Percentiles rank a stretch among this genome's conserved stretches.
These are phyloP conservation scores for Trichoplusia ni DNA, from an alignment of 1,140 invertebrate genomes.

Conservation along the genomic window DNA sequence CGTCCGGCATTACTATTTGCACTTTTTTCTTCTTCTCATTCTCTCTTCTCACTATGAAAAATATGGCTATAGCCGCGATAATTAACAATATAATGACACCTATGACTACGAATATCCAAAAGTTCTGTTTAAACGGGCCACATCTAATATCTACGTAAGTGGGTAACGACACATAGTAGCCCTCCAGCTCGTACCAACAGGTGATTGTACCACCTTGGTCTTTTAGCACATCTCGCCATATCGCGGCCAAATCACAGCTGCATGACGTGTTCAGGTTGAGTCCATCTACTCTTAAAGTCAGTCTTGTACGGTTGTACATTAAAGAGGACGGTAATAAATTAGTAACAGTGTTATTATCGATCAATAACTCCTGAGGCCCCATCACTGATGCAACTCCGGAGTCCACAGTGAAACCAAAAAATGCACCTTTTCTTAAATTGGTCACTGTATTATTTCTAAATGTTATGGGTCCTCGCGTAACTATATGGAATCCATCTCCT, in stretches of 20 bases:
- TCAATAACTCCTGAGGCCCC: constrained; percentile 80
- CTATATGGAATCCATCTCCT: constrained; percentile 85
- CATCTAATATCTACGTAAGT: constrained; percentile 67
- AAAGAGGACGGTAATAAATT: constrained; percentile 83
- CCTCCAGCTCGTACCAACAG: constrained; percentile 70
- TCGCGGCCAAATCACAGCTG: constrained; percentile 80
- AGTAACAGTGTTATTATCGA: constrained; percentile 85
- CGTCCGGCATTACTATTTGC: constrained; percentile 88
- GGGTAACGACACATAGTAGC: constrained; percentile 63
- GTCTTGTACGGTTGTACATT: constrained; percentile 81
- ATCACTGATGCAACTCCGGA: constrained; percentile 62
- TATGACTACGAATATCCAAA: constrained; percentile 72
- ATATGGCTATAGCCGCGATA: constrained; percentile 58
- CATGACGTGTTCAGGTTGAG: constrained; percentile 84
- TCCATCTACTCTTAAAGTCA: constrained; percentile 82
- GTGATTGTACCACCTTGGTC: constrained; percentile 63
- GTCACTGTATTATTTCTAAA: constrained; percentile 86
- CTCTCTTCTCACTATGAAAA: constrained; percentile 66
- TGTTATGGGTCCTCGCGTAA: constrained; percentile 83
- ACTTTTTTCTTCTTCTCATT: constrained; percentile 78
- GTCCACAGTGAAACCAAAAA: constrained; percentile 83
- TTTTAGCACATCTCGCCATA: constrained; percentile 61
- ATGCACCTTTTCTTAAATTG: constrained; percentile 82
- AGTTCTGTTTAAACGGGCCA: constrained; percentile 68
- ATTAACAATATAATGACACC: constrained; percentile 70